Base-by-base conservation (phyloP, 2,113 vertebrate genomes). In the Gnathonemus echidnorhynchus region DNA sequence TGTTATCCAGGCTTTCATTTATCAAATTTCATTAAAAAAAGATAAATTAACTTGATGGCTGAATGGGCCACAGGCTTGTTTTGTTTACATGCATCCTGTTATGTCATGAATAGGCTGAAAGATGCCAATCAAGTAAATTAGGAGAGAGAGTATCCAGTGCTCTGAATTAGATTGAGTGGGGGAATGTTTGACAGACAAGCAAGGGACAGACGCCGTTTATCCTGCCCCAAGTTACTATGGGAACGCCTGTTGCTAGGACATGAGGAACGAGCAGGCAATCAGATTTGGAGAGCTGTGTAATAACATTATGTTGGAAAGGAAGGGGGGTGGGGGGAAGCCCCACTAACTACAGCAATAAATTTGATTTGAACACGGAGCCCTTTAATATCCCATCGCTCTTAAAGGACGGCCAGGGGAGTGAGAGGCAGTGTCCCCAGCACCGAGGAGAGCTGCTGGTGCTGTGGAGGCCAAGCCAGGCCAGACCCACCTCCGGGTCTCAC, bases 221-320 rank as follows among this genome's bases (percentile, higher is more conserved):
- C 91, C 88, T 74, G 83, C 15, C 46, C 85, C 93, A 94, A 93
- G 94, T 93, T 94, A 93, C 93, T 91, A 91, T 93, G 92, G 93
- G 93, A 94, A 95, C 89, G 89, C 92, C 89, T 92, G 90, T 92
- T 92, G 92, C 92, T 89, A 92, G 90, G 91, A 91, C 92, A 93
- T 92, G 91, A 93, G 90, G 92, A 90, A 93, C 91, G 91, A 91
- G 91, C 48, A 49, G 89, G 92, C 88, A 91, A 91, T 94, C 90
- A 48, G 88, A 92, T 93, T 88, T 90, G 88, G 91, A 92, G 90
- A 92, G 91, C 91, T 92, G 92, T 90, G 91, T 92, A 92, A 93
- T 90, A 89, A 89, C 90, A 93, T 93, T 93, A 92, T 90, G 91
- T 88, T 49, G 87, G 77, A n/a, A 83, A 83, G 85, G 24, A 50